Evolutionary conservation across 2,113 vertebrate genomes (phyloP).

Genomic region (Ptyas mucosa): DNA sequence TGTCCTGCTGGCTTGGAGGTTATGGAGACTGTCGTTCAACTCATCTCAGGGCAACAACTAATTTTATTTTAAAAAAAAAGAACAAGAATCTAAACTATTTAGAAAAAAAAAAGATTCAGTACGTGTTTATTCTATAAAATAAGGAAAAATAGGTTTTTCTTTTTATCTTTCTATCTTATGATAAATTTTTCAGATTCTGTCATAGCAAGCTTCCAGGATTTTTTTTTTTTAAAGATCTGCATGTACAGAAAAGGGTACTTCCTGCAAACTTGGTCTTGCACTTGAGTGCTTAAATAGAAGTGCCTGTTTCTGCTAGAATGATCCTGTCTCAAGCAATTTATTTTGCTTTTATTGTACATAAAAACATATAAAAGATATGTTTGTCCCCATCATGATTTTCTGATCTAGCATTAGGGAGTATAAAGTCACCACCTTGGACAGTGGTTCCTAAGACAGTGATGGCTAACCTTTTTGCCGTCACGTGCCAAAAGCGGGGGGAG

Average conservation of each 20-base stretch:
- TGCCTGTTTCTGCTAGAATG: neutral
- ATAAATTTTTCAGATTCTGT: neutral
- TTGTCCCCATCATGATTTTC: neutral
- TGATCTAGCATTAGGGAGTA: neutral
- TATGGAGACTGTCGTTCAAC: neutral
- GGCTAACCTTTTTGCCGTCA: too few relatives aligned
- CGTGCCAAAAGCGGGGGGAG: too few relatives aligned
- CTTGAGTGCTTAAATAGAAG: neutral
- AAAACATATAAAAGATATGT: neutral
- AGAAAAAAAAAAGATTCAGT: slow-evolving; percentile 54
- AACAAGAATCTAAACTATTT: slow-evolving; percentile 52
- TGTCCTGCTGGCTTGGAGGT: neutral
- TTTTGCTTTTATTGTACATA: neutral
- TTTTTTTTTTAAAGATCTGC: neutral
- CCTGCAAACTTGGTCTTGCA: slow-evolving; percentile 28
- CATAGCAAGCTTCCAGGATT: neutral
- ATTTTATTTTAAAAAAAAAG: slow-evolving; percentile 35
- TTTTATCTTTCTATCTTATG: slow-evolving; percentile 27
- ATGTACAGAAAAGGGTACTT: slow-evolving; percentile 1
- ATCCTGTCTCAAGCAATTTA: neutral
- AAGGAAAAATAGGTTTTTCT: neutral
- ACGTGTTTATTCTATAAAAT: slow-evolving; percentile 28
- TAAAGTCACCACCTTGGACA: neutral
- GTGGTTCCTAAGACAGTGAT: neutral
- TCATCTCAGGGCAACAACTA: neutral